These are phyloP conservation scores for Andrena hattorfiana DNA, from an alignment of 2,888 invertebrate species.

Conservation along the genomic window DNA sequence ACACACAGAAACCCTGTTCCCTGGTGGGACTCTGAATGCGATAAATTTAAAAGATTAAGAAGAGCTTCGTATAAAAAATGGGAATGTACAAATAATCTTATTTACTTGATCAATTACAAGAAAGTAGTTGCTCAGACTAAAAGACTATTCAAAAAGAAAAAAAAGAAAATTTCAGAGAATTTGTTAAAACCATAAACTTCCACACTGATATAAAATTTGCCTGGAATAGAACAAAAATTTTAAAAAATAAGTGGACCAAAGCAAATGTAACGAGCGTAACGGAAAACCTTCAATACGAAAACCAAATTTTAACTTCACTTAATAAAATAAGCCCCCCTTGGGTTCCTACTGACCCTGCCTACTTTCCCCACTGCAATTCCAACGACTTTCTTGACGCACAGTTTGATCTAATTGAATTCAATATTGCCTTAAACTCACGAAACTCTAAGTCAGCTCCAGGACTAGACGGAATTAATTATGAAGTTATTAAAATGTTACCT, in stretches of 20 bases:
- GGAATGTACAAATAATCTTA: background rate
- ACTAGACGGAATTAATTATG: constrained; percentile 7
- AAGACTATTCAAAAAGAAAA: constrained; percentile 14
- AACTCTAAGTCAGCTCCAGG: constrained; percentile 18
- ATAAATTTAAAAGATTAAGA: too few relatives aligned
- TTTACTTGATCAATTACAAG: background rate
- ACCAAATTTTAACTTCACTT: background rate
- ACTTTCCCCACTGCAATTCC: background rate
- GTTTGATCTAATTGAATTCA: constrained; percentile 6
- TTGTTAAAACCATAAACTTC: background rate
- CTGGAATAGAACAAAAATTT: constrained; percentile 7
- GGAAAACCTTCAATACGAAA: background rate
- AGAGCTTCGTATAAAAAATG: constrained; percentile 5
- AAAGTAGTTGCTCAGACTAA: background rate
- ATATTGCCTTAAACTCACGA: background rate
- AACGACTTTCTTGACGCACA: constrained; percentile 9
- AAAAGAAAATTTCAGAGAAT: background rate
- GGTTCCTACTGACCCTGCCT: background rate
- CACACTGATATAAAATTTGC: background rate
- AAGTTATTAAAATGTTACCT: background rate
- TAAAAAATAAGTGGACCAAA: constrained; percentile 13
- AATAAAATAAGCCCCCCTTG: constrained; percentile 12
- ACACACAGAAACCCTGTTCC: constrained; percentile 3
- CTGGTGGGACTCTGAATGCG: constrained; percentile 11
- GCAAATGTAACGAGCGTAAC: background rate